A percentile compares a stretch with the other conserved stretches of the same genome.
These are phyloP conservation scores for Neoaliturus tenellus DNA, from an alignment of 2,888 invertebrate genomes.

Conservation along the genomic window DNA sequence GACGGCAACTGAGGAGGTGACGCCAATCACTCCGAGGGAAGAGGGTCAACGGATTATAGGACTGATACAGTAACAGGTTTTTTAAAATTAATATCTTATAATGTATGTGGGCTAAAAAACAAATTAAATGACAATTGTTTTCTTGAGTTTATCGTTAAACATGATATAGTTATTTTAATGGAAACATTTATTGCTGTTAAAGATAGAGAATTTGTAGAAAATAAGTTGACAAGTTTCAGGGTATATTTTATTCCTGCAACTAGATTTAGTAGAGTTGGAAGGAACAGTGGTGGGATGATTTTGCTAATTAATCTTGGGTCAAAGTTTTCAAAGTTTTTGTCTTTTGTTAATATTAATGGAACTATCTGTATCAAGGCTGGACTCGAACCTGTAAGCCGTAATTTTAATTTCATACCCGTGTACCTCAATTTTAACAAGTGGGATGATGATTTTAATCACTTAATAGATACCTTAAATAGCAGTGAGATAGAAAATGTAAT, in stretches of 20 bases:
- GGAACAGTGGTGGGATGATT: constrained; percentile 3
- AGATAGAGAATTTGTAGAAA: background rate
- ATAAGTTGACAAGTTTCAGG: background rate
- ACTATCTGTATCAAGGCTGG: background rate
- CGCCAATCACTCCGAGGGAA: background rate
- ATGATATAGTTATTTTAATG: background rate
- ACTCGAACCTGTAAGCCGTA: too few species aligned
- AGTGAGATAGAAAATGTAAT: background rate
- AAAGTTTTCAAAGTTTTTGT: background rate
- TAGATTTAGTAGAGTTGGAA: background rate
- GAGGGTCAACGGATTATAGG: background rate
- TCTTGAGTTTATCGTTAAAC: background rate
- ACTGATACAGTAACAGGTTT: background rate
- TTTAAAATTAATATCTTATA: constrained; percentile 8
- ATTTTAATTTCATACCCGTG: background rate
- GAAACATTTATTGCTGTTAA: constrained; percentile 25
- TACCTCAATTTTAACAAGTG: constrained; percentile 22
- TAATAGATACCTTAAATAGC: background rate
- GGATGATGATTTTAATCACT: background rate
- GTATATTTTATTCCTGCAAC: background rate
- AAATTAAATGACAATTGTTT: background rate
- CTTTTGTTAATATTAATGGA: background rate
- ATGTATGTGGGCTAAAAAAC: constrained; percentile 24
- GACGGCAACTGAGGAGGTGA: background rate
- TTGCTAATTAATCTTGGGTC: background rate